phyloP scores from a whole-genome alignment of 2,888 invertebrate genomes.

The Onthophagus sagittarius region DNA sequence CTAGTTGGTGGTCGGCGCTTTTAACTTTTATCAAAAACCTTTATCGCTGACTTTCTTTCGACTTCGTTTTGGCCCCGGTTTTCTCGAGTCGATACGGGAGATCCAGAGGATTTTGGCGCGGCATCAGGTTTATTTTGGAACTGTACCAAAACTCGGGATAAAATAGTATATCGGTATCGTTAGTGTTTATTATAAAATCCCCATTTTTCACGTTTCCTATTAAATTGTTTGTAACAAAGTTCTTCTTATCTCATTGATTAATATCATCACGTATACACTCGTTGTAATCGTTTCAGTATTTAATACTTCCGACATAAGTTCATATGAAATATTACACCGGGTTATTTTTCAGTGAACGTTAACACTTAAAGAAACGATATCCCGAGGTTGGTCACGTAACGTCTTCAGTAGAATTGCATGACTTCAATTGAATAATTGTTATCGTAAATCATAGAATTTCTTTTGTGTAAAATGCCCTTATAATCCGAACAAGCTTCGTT shows the following conservation, averaged over 20 bases:
- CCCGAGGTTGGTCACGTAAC: not conserved
- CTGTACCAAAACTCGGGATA: not conserved
- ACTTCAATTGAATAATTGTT: not conserved
- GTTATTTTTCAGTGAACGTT: not conserved
- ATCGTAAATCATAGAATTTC: too few species aligned
- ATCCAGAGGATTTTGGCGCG: not conserved
- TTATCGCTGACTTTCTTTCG: constrained; percentile 3
- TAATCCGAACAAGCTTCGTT: too few species aligned
- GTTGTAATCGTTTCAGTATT: not conserved
- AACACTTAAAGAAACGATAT: not conserved
- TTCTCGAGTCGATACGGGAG: not conserved
- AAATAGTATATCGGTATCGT: not conserved
- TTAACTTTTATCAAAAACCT: constrained; percentile 8
- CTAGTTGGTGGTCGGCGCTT: not conserved
- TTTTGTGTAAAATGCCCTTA: too few species aligned
- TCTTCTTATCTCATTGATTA: not conserved
- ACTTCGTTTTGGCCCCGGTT: not conserved
- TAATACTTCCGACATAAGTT: too few species aligned
- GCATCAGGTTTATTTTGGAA: not conserved
- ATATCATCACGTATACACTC: not conserved
- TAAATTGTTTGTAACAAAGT: too few species aligned
- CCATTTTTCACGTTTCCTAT: not conserved
- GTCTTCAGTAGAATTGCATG: not conserved
- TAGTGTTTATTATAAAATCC: not conserved
- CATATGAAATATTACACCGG: too few species aligned